Conservation (phyloP, 2,888 invertebrate species). For the Eupithecia vulgata region DNA sequence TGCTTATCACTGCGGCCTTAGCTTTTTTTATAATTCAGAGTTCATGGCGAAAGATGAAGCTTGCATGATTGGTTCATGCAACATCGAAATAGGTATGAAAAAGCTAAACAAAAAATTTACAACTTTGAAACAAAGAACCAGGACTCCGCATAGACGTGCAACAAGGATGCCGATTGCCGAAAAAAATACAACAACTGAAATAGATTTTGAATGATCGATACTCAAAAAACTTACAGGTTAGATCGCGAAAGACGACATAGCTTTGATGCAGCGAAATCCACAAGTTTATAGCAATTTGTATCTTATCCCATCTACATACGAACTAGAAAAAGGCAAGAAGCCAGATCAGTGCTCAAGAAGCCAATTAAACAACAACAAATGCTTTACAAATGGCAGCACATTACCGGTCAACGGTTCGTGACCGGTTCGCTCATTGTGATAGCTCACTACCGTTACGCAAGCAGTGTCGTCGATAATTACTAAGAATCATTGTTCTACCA, state of each 20-base stretch:
- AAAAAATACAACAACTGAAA: background rate
- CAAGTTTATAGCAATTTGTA: background rate
- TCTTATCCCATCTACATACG: background rate
- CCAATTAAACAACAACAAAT: constrained; percentile 42
- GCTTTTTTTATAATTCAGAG: background rate
- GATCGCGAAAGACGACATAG: background rate
- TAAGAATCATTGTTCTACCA: constrained; percentile 59
- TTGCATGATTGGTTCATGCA: too few relatives aligned
- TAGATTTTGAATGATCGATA: background rate
- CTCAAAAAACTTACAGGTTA: background rate
- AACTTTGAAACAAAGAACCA: background rate
- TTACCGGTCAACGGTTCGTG: constrained; percentile 46
- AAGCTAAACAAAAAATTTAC: background rate
- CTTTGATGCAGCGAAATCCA: background rate
- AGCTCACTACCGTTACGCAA: constrained; percentile 58
- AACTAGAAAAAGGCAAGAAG: background rate
- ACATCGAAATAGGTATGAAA: background rate
- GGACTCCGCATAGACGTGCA: background rate
- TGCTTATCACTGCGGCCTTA: background rate
- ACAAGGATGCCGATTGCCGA: background rate
- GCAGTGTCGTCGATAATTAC: constrained; percentile 65
- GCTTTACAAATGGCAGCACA: constrained; percentile 54
- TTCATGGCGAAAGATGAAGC: background rate
- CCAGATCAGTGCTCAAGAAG: constrained; percentile 23
- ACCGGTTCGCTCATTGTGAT: constrained; percentile 48